Conservation (phyloP, 2,888 invertebrate species). For the Baccha elongata region DNA sequence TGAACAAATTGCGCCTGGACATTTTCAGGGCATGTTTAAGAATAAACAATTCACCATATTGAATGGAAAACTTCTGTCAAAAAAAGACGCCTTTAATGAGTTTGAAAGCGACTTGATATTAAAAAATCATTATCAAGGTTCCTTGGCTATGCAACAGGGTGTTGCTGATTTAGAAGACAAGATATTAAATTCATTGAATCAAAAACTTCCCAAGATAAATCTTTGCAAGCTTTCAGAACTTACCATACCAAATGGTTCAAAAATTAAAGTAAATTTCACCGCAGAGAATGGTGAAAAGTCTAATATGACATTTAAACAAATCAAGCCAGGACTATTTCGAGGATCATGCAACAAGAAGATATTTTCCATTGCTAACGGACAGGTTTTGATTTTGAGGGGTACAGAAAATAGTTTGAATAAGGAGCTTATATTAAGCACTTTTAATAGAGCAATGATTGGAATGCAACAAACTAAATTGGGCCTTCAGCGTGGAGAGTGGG, state of each 20-base stretch:
- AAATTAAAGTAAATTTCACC: conserved; percentile 56
- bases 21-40: conserved; percentile 30
- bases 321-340: conserved; percentile 58
- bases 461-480: conserved; percentile 55
- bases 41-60: conserved; percentile 36
- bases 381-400: conserved; percentile 36
- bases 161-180: conserved; percentile 25
- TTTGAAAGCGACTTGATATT: conserved; percentile 40
- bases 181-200: neutral
- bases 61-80: conserved; percentile 23
- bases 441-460: conserved; percentile 56
- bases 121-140: conserved; percentile 46
- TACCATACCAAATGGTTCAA: conserved; percentile 32
- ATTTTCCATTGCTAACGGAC: conserved; percentile 58
- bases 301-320: conserved; percentile 53
- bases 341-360: conserved; percentile 38
- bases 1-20: conserved; percentile 33
- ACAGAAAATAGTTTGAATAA: conserved; percentile 24
- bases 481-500: conserved; percentile 39
- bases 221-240: conserved; percentile 6
- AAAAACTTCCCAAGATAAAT: neutral
- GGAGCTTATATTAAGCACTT: conserved; percentile 45
- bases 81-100: conserved; percentile 18
- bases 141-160: conserved; percentile 51
- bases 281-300: conserved; percentile 55